A percentile compares a stretch with the other conserved stretches of the same genome.
phyloP scores from a whole-genome alignment of 2,888 invertebrate species.

The Watsonalla binaria region DNA sequence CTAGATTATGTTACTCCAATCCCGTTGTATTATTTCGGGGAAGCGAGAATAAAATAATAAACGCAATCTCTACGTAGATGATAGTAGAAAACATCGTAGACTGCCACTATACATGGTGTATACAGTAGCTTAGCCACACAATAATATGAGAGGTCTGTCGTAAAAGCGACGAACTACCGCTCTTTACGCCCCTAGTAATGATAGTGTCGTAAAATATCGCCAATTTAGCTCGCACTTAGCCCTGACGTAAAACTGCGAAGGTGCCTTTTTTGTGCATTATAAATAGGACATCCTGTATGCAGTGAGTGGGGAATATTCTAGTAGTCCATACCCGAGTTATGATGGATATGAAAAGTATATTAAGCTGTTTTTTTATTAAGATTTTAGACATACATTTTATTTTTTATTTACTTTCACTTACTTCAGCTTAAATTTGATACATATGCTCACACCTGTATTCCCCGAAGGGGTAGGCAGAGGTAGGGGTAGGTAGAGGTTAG shows the following conservation, averaged over 20 bases:
- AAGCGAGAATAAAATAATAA: neutral
- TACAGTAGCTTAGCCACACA: conserved; percentile 32
- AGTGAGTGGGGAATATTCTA: neutral
- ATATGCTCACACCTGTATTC: too few species aligned
- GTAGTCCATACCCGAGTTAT: neutral
- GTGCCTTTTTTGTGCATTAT: neutral
- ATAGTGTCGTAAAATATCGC: conserved; percentile 68
- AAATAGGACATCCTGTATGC: neutral
- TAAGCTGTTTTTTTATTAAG: too few species aligned
- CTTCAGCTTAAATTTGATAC: too few species aligned
- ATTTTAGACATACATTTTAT: too few species aligned
- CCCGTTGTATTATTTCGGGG: too few species aligned
- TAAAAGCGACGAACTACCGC: conserved; percentile 55
- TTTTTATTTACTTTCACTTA: too few species aligned
- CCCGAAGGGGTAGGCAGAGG: too few species aligned
- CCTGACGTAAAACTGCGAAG: neutral
- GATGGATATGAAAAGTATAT: too few species aligned
- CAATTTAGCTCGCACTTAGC: conserved; percentile 70
- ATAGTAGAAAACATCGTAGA: neutral
- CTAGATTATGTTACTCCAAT: too few species aligned
- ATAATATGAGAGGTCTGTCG: conserved; percentile 61
- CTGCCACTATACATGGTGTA: conserved; percentile 13
- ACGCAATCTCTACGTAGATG: neutral
- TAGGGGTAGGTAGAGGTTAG: too few species aligned
- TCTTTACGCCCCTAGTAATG: conserved; percentile 64